Percentiles rank a stretch among this genome's conserved stretches.
These are phyloP conservation scores for Caenorhabditis inopinata DNA, from an alignment of 1,140 invertebrate species.

Conservation along the genomic window DNA sequence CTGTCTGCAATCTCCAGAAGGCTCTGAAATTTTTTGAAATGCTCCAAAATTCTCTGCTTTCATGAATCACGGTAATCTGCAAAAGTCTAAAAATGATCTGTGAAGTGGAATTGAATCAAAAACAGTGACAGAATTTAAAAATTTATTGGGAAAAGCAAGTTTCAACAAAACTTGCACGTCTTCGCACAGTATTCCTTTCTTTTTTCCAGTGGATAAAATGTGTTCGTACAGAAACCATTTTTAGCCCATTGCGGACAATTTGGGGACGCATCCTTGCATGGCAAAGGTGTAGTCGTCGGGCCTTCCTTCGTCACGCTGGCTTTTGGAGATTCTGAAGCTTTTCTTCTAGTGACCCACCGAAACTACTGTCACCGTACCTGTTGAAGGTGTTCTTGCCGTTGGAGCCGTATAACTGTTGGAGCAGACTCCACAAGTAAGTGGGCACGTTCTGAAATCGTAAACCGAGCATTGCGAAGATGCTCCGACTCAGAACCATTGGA, in stretches of 20 bases:
- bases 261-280: constrained; percentile 7
- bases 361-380: not conserved
- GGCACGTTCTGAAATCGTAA: not conserved
- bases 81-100: too few relatives aligned
- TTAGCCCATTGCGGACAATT: not conserved
- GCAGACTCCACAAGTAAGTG: not conserved
- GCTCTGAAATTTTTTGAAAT: too few relatives aligned
- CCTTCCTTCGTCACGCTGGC: not conserved
- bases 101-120: too few relatives aligned
- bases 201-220: constrained; percentile 18
- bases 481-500: too few relatives aligned
- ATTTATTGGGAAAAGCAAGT: not conserved
- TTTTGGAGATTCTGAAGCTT: not conserved
- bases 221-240: constrained; percentile 11
- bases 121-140: not conserved
- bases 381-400: not conserved
- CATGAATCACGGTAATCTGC: too few relatives aligned
- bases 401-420: not conserved
- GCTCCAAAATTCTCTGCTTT: too few relatives aligned
- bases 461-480: too few relatives aligned
- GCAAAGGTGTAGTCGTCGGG: not conserved
- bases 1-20: too few relatives aligned
- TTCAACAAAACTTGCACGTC: not conserved
- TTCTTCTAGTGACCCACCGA: too few relatives aligned
- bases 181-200: constrained; percentile 19